Evolutionary conservation across 2,113 vertebrate genomes (phyloP).

Genomic region (Ptilorrhoa leucosticta): DNA sequence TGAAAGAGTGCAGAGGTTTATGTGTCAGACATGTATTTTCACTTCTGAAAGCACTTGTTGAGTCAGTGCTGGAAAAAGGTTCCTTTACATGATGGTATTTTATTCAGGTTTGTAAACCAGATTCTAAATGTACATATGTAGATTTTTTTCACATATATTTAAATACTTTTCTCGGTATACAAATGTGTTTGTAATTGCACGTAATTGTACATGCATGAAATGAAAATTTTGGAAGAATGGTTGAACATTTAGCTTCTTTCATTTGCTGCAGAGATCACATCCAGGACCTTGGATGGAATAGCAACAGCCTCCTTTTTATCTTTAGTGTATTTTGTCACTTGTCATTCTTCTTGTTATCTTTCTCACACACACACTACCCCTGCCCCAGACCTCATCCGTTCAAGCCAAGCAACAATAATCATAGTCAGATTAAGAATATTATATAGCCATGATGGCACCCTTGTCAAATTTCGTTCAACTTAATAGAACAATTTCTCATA

Average conservation of each 20-base stretch:
- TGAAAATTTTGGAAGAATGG: neutral
- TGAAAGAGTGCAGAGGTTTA: neutral
- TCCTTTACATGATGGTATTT: neutral
- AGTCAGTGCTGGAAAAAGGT: neutral
- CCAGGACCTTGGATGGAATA: neutral
- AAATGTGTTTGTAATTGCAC: neutral
- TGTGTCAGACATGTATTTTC: neutral
- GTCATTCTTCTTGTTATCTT: neutral
- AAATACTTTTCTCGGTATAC: neutral
- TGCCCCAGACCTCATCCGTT: neutral
- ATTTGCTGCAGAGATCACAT: neutral
- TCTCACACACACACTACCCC: fast-evolving
- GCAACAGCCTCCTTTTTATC: neutral
- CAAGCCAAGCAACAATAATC: neutral
- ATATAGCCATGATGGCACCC: neutral
- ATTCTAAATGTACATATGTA: neutral
- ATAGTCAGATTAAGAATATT: neutral
- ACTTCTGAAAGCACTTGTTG: neutral
- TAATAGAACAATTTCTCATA: neutral
- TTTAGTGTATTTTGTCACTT: neutral
- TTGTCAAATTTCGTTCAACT: neutral
- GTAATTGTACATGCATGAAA: neutral
- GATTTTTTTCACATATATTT: neutral
- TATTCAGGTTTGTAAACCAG: neutral
- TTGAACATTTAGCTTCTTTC: neutral